phyloP scores from a whole-genome alignment of 1,140 invertebrate species.

The Zelostemma sp. region DNA sequence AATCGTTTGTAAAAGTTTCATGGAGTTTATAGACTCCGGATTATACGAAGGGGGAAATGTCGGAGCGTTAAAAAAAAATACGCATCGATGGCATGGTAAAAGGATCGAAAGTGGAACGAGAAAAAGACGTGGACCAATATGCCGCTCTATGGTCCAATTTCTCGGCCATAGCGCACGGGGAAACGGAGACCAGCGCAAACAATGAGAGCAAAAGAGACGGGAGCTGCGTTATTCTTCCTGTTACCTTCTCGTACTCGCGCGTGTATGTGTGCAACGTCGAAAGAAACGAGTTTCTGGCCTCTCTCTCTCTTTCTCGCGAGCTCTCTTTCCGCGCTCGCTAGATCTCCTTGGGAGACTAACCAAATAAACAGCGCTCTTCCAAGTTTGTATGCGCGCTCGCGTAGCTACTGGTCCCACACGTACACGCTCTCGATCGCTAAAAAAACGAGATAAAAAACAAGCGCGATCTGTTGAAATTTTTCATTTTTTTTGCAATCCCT shows the following conservation, averaged over 20 bases:
- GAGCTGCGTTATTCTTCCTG: constrained; percentile 38
- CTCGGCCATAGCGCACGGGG: background rate
- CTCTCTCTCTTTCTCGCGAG: constrained; percentile 13
- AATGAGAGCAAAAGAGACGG: background rate
- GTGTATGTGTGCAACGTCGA: constrained; percentile 5
- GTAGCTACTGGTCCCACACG: constrained; percentile 22
- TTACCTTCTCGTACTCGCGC: background rate
- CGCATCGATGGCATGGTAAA: background rate
- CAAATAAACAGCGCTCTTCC: constrained; percentile 43
- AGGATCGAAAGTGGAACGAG: constrained; percentile 1
- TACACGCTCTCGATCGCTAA: too few relatives aligned
- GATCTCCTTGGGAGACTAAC: constrained; percentile 46
- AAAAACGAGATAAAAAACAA: too few relatives aligned
- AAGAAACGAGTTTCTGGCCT: constrained; percentile 38
- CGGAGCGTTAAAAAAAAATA: too few relatives aligned
- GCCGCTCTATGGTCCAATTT: background rate
- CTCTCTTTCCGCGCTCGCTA: constrained; percentile 31
- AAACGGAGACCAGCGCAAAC: background rate
- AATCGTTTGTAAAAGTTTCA: too few relatives aligned
- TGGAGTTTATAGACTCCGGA: too few relatives aligned
- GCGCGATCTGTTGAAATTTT: too few relatives aligned
- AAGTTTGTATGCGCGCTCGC: constrained; percentile 40
- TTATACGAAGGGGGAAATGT: too few relatives aligned
- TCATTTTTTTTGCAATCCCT: too few relatives aligned
- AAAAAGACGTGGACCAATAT: background rate